These are phyloP conservation scores for Drosophila nannoptera DNA, from an alignment of 1,140 invertebrate species.

Conservation along the genomic window DNA sequence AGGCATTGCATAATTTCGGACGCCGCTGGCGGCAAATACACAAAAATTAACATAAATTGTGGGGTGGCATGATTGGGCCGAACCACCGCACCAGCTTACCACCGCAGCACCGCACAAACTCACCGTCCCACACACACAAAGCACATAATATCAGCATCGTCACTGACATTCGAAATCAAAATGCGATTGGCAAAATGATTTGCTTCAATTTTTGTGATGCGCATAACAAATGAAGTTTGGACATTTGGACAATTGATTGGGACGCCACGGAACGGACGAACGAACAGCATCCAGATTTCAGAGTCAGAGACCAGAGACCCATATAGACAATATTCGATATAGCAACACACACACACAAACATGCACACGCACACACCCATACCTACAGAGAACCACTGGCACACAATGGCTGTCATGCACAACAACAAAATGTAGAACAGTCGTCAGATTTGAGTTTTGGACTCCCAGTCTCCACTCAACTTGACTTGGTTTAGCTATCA, in stretches of 20 bases:
- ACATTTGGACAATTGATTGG: constrained; percentile 76
- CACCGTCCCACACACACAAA: background rate
- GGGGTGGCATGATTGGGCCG: constrained; percentile 5
- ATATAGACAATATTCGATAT: constrained; percentile 64
- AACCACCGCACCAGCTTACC: constrained; percentile 8
- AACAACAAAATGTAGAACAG: constrained; percentile 75
- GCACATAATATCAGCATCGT: constrained; percentile 53
- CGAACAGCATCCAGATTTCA: constrained; percentile 45
- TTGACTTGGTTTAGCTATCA: constrained; percentile 46
- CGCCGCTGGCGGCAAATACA: constrained; percentile 68
- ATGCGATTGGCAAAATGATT: constrained; percentile 77
- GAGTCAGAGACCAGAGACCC: constrained; percentile 43
- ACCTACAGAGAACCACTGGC: constrained; percentile 28
- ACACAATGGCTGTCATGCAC: constrained; percentile 66
- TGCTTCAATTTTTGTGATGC: constrained; percentile 77
- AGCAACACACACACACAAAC: constrained; percentile 32
- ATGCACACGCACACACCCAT: constrained; percentile 22
- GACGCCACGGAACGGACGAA: constrained; percentile 48
- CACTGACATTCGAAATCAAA: constrained; percentile 74
- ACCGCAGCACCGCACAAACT: constrained; percentile 9
- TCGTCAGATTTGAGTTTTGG: constrained; percentile 64
- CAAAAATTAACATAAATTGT: constrained; percentile 72
- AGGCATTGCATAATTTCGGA: constrained; percentile 72
- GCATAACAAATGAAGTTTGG: constrained; percentile 77
- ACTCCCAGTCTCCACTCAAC: constrained; percentile 28